Evolutionary conservation across 1,140 invertebrate genomes (phyloP), one percentile per base, ranked within the genome.

Genomic region (Drosophila arawakana): DNA sequence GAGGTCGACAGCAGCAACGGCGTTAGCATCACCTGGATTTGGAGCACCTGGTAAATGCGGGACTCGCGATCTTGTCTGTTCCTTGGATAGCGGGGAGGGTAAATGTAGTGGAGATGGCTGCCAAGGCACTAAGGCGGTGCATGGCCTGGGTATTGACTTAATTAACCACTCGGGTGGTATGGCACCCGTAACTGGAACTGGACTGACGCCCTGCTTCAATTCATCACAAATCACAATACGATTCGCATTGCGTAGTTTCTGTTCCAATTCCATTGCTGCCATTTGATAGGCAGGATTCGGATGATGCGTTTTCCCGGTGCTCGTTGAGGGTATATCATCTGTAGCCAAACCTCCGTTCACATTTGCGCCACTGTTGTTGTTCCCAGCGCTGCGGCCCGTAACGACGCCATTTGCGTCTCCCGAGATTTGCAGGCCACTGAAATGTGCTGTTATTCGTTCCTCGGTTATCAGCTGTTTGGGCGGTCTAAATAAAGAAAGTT

Each of bases 391-490:
- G 7, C 72, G 75, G 9, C 25, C 54, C 11, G 70, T 41, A 34
- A 43, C 63, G 54, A 62, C 63, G 10, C 72, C 90, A 92, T 59
- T 92, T 91, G 73, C 92, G 93, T 94, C 92, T 39, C 93, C 92
- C 3, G 94, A 94, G 69, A 97, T 96, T 77, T 96, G 95, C 21
- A 97, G 91, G 37, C 95, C 94, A 75, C 94, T 95, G 69, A 97
- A 94, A 82, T 96, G 95, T 43, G 95, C 95, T 13, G 96, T 94
- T 94, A 97, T 96, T 92, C 96, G 96, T 90, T 96, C 96, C 91
- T 96, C 96, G 1, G 96, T 96, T 72, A 96, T 96, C n/a, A 95
- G 93, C 79, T 96, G 95, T 91, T 97, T 97, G n/a, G 93, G 81
- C 18, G 94, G 94, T 18, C 94, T 94, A 58, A 70, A 13, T 7